A percentile compares a stretch with the other conserved stretches of the same genome.
Evolutionary conservation across 2,797 vertebrate species (phyloP).

Genomic region (Pteronotus mesoamericanus): DNA sequence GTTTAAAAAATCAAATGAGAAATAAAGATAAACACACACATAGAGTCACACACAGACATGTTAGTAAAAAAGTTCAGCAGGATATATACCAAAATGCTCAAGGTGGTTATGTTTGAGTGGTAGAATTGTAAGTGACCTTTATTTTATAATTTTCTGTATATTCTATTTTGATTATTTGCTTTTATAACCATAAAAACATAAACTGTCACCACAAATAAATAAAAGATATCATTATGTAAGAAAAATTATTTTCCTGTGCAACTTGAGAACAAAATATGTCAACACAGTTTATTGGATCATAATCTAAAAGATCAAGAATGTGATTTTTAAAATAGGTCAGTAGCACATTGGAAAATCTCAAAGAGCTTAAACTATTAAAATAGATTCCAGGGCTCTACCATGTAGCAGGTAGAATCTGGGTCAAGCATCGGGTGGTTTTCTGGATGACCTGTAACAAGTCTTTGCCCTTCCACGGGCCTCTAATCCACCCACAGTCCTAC

Average conservation of each 20-base stretch:
- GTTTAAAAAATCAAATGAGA: background rate
- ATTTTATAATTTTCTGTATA: background rate
- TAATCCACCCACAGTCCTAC: background rate
- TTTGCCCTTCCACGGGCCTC: background rate
- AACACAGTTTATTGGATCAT: background rate
- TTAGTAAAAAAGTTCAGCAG: background rate
- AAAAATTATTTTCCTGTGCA: background rate
- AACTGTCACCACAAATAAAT: slow-evolving; percentile 6
- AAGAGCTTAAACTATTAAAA: background rate
- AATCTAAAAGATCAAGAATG: background rate
- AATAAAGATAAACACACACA: background rate
- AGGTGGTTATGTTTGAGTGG: background rate
- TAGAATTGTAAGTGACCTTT: background rate
- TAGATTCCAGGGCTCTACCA: background rate
- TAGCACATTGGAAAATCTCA: background rate
- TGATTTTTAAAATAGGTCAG: slow-evolving; percentile 29
- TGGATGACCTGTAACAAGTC: background rate
- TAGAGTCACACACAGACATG: background rate
- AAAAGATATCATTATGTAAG: background rate
- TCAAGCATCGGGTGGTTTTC: background rate
- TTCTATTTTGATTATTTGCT: background rate
- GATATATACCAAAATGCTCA: background rate
- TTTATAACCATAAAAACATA: background rate
- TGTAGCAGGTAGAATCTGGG: background rate
- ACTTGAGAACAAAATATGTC: slow-evolving; percentile 18